phyloP scores from a whole-genome alignment of 2,888 invertebrate species.

The Stenchaetothrips biformis region DNA sequence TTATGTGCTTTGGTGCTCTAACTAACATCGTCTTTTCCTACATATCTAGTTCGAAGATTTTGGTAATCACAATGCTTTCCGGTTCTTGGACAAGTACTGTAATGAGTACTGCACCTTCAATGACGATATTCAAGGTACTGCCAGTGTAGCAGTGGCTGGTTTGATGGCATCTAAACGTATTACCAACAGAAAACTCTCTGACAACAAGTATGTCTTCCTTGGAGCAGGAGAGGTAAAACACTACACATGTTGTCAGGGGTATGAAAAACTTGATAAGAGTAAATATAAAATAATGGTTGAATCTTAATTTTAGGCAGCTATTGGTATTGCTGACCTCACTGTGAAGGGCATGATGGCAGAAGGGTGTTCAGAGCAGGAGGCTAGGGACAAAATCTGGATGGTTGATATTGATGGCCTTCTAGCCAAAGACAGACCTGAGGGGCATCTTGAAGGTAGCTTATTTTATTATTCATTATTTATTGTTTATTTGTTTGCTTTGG shows the following conservation, averaged over 20 bases:
- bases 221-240: conserved; percentile 69
- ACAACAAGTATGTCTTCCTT: conserved; percentile 86
- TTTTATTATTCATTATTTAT: not conserved
- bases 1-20: not conserved
- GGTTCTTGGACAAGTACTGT: conserved; percentile 85
- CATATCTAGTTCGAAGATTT: conserved; percentile 90
- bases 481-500: not conserved
- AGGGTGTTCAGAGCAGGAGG: conserved; percentile 59
- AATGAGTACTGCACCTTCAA: conserved; percentile 94
- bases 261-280: not conserved
- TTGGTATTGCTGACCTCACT: conserved; percentile 86
- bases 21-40: not conserved
- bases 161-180: conserved; percentile 73
- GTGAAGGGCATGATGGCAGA: conserved; percentile 83
- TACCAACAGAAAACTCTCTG: conserved; percentile 73
- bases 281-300: not conserved
- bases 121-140: conserved; percentile 98
- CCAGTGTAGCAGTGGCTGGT: conserved; percentile 92
- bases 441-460: conserved; percentile 38
- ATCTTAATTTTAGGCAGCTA: conserved; percentile 62
- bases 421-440: conserved; percentile 48
- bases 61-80: conserved; percentile 94
- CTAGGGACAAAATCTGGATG: conserved; percentile 88
- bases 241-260: not conserved
- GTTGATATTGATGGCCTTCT: conserved; percentile 83